Evolutionary conservation across 2,797 vertebrate genomes (phyloP).

Genomic region (Eremophila alpestris): DNA sequence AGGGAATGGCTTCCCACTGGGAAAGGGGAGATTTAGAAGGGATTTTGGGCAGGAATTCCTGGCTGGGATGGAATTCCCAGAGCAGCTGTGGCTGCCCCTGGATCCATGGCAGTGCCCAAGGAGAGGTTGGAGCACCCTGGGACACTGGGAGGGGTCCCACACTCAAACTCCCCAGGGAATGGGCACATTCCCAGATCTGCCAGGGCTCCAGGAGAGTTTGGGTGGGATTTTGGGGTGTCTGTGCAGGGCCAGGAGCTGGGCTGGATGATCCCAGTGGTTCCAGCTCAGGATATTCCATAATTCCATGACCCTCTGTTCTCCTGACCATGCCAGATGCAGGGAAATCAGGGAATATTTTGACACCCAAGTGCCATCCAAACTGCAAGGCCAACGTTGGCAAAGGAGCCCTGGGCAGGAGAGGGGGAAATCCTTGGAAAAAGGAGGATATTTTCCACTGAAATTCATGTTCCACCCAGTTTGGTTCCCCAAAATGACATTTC

Average conservation of each 20-base stretch:
- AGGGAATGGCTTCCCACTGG: too few species aligned
- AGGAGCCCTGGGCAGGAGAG: neutral
- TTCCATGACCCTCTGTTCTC: neutral
- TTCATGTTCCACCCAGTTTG: neutral
- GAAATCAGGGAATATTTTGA: neutral
- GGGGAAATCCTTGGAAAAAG: neutral
- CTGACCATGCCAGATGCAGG: neutral
- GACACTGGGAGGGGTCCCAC: fast-evolving
- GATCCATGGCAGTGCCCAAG: too few species aligned
- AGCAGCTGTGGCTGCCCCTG: too few species aligned
- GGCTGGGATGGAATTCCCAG: too few species aligned
- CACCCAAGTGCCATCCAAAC: neutral
- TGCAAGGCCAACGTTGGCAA: neutral
- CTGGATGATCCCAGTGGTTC: too few species aligned
- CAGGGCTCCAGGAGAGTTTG: fast-evolving
- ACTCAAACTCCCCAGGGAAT: too few species aligned
- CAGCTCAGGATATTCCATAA: neutral
- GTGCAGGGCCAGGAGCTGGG: neutral
- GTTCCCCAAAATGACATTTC: neutral
- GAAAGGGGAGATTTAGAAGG: too few species aligned
- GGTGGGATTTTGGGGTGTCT: neutral
- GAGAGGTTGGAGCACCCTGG: fast-evolving
- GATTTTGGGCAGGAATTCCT: too few species aligned
- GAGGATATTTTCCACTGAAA: neutral
- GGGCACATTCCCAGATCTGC: neutral